phyloP scores from a whole-genome alignment of 1,140 invertebrate species.

The Saccostrea glomerata region DNA sequence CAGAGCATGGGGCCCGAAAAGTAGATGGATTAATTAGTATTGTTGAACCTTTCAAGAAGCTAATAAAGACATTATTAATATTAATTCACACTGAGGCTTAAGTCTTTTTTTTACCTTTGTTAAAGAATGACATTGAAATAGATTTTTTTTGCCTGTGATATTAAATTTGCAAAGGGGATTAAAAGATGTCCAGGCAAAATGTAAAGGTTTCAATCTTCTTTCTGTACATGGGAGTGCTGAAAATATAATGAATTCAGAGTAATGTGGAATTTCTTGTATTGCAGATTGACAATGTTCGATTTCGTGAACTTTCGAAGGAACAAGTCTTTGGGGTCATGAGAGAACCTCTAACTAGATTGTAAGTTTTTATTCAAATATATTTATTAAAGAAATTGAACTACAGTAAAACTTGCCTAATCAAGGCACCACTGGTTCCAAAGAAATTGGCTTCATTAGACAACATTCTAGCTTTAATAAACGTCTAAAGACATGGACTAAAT shows the following conservation, averaged over 20 bases:
- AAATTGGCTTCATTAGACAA: background rate
- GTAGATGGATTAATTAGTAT: slow-evolving; percentile 19
- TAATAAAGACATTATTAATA: background rate
- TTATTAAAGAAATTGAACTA: background rate
- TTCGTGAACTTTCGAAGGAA: slow-evolving; percentile 74
- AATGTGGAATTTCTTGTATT: slow-evolving; percentile 43
- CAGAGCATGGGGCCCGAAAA: background rate
- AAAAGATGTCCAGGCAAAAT: background rate
- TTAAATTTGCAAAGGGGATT: background rate
- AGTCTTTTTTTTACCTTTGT: background rate
- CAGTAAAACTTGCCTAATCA: background rate
- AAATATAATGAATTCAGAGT: background rate
- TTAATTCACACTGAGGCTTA: background rate
- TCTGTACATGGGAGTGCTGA: background rate
- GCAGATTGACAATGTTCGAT: slow-evolving; percentile 74
- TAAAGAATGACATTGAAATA: background rate
- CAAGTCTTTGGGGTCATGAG: slow-evolving; percentile 76
- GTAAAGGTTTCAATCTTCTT: background rate
- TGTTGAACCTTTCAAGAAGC: slow-evolving; percentile 5
- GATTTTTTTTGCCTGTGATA: background rate
- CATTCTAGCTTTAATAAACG: background rate
- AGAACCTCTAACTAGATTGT: slow-evolving; percentile 63
- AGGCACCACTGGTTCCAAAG: too few species aligned
- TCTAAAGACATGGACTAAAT: too few species aligned
- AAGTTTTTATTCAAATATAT: slow-evolving; percentile 46